Percentiles rank a stretch among this genome's conserved stretches.
phyloP scores from a whole-genome alignment of 92 coral and sea anemone species.

The Zoanthus sansibaricus region DNA sequence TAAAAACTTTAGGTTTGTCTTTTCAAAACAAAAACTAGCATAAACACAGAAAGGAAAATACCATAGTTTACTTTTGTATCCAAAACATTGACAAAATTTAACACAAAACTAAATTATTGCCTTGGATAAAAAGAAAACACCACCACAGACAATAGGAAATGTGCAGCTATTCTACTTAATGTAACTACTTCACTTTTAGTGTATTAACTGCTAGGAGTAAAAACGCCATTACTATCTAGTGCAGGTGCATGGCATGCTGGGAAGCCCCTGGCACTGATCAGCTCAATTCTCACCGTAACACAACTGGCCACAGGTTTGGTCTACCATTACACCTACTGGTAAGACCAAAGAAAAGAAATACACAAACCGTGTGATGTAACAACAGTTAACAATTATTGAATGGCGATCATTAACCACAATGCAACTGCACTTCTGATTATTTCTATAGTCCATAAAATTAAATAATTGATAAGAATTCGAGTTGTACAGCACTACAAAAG shows the following conservation, averaged over 20 bases:
- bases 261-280: slow-evolving; percentile 28
- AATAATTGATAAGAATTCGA: too few relatives aligned
- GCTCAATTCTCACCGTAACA: slow-evolving; percentile 2
- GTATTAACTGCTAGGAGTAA: neutral
- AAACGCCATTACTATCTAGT: slow-evolving; percentile 37
- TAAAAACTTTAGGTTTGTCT: too few relatives aligned
- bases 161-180: too few relatives aligned
- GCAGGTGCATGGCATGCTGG: slow-evolving; percentile 22
- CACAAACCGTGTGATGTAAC: slow-evolving; percentile 20
- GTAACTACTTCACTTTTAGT: neutral
- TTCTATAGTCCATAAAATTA: too few relatives aligned
- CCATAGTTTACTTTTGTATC: too few relatives aligned
- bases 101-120: too few relatives aligned
- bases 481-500: too few relatives aligned
- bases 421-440: neutral
- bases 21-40: too few relatives aligned
- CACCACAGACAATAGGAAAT: too few relatives aligned
- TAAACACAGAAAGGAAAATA: too few relatives aligned
- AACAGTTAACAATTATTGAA: neutral
- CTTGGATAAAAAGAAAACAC: too few relatives aligned
- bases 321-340: slow-evolving; percentile 28
- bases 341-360: slow-evolving; percentile 2
- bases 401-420: neutral
- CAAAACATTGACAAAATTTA: too few relatives aligned
- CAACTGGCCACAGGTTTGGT: slow-evolving; percentile 23